phyloP scores from a whole-genome alignment of 1,140 invertebrate genomes.

The Drosophila dunni region DNA sequence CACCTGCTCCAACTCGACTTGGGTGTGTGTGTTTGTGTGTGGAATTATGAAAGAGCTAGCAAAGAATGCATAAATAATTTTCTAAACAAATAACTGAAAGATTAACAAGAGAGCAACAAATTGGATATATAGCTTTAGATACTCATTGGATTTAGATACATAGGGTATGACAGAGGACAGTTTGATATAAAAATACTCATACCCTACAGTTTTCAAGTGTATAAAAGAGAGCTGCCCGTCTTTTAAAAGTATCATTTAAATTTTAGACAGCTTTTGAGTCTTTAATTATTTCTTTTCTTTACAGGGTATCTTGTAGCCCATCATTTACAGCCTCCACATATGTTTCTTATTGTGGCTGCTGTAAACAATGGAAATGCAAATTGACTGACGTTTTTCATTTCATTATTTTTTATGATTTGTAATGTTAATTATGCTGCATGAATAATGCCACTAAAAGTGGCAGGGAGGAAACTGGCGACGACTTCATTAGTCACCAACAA shows the following conservation, averaged over 20 bases:
- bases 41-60: conserved; percentile 67
- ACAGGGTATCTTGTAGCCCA: neutral
- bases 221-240: no score
- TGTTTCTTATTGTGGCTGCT: conserved; percentile 28
- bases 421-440: conserved; percentile 75
- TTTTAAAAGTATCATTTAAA: no score
- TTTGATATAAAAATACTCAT: no score
- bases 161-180: neutral
- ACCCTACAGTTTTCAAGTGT: no score
- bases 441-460: conserved; percentile 28
- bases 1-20: conserved; percentile 43
- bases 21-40: conserved; percentile 7
- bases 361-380: conserved; percentile 69
- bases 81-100: conserved; percentile 49
- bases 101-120: conserved; percentile 24
- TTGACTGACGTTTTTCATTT: conserved; percentile 40
- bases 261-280: neutral
- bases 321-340: neutral
- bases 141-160: neutral
- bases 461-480: neutral
- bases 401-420: conserved; percentile 70
- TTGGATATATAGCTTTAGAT: conserved; percentile 17
- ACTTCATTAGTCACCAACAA: conserved; percentile 72
- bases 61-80: conserved; percentile 73
- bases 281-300: neutral